Evolutionary conservation across 2,888 invertebrate species (phyloP).

Genomic region (Campaea margaritaria): DNA sequence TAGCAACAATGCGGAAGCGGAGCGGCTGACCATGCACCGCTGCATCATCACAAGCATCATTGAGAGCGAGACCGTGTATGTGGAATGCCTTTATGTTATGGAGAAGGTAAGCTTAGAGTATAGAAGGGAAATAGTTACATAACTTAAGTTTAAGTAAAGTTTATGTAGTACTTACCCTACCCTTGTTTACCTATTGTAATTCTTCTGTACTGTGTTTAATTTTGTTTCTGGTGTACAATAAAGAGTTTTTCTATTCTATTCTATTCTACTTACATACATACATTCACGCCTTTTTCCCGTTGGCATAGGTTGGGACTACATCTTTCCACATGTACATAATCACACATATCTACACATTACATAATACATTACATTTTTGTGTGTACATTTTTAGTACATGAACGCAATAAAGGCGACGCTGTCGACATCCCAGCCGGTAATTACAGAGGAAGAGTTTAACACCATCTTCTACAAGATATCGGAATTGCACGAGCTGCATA

Average conservation of each 20-base stretch:
- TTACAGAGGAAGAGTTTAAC: slow-evolving; percentile 94
- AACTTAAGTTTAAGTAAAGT: no score
- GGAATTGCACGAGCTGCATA: slow-evolving; percentile 93
- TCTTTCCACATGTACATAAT: no score
- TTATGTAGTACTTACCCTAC: no score
- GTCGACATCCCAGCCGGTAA: slow-evolving; percentile 95
- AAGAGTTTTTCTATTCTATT: no score
- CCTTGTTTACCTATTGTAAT: no score
- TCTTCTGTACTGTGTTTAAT: no score
- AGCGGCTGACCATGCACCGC: slow-evolving; percentile 93
- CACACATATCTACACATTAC: no score
- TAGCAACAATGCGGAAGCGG: slow-evolving; percentile 88
- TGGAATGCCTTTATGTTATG: slow-evolving; percentile 95
- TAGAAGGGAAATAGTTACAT: neutral
- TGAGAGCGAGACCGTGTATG: slow-evolving; percentile 95
- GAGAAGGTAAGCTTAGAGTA: slow-evolving; percentile 87
- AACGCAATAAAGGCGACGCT: slow-evolving; percentile 95
- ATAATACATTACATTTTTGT: neutral
- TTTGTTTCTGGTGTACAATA: no score
- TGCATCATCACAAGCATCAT: slow-evolving; percentile 95
- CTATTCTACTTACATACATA: no score
- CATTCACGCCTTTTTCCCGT: no score
- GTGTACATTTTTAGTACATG: slow-evolving; percentile 93
- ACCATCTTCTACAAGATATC: slow-evolving; percentile 97
- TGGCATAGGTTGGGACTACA: no score